Conservation (phyloP, 2,797 vertebrate species). For the Pipistrellus pipistrellus region DNA sequence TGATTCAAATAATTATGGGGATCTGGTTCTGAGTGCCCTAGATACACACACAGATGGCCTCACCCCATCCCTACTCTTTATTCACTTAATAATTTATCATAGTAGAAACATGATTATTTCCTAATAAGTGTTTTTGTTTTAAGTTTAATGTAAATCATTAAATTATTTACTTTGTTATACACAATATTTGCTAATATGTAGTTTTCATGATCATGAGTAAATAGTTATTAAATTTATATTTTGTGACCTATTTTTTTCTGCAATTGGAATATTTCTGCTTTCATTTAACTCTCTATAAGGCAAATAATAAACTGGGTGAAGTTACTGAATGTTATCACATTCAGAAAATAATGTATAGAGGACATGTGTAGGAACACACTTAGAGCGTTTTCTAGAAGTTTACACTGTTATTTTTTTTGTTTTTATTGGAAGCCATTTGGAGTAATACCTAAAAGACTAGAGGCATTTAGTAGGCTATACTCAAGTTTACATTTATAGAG, state of each 20-base stretch:
- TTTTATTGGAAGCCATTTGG: conserved; percentile 16
- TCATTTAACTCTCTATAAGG: conserved; percentile 18
- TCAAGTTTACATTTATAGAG: neutral
- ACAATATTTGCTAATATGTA: neutral
- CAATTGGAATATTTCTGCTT: neutral
- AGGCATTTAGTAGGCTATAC: neutral
- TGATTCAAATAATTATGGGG: neutral
- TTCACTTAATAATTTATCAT: neutral
- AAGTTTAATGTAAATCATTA: neutral
- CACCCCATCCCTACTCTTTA: neutral
- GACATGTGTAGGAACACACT: neutral
- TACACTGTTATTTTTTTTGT: conserved; percentile 12
- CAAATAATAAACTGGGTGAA: conserved; percentile 13
- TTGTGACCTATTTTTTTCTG: neutral
- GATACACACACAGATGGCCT: too few species aligned
- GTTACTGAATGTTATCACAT: conserved; percentile 28
- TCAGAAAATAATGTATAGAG: neutral
- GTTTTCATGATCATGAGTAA: neutral
- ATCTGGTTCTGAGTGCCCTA: neutral
- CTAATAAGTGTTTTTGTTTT: neutral
- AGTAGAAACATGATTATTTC: neutral
- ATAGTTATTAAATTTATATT: neutral
- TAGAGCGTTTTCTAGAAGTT: conserved; percentile 25
- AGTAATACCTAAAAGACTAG: neutral
- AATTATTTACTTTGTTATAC: neutral